phyloP scores from a whole-genome alignment of 2,113 vertebrate species.

The Formicarius rufipectus region DNA sequence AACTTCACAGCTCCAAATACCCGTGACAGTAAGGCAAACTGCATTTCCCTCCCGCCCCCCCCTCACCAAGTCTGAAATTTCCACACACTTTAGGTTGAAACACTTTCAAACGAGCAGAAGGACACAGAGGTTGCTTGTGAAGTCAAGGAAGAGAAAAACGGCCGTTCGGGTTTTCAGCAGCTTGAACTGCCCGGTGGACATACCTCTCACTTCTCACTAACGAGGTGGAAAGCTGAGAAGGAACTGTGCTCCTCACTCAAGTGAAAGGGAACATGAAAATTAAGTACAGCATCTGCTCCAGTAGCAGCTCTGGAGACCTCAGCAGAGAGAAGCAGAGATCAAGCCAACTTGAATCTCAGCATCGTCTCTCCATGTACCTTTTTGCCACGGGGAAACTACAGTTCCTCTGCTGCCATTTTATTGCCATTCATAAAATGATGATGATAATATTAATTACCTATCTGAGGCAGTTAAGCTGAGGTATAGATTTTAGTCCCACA shows the following conservation, averaged over 20 bases:
- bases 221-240: slow-evolving; percentile 33
- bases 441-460: slow-evolving; percentile 42
- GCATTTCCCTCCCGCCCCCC: too few species aligned
- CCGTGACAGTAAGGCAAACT: not conserved
- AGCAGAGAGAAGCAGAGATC: slow-evolving; percentile 21
- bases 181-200: slow-evolving; percentile 22
- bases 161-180: not conserved
- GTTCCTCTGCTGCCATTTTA: not conserved
- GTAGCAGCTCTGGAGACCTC: slow-evolving; percentile 3
- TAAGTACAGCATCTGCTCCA: slow-evolving; percentile 29
- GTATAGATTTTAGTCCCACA: slow-evolving; percentile 1
- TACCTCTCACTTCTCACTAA: slow-evolving; percentile 43
- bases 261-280: slow-evolving; percentile 53
- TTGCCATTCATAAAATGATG: not conserved
- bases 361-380: not conserved
- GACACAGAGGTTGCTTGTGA: not conserved
- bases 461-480: not conserved
- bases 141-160: slow-evolving; percentile 31
- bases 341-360: slow-evolving; percentile 33
- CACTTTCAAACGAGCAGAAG: not conserved
- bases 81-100: not conserved
- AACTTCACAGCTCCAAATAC: not conserved
- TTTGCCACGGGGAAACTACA: slow-evolving; percentile 15
- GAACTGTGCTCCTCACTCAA: slow-evolving; percentile 26
- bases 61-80: not conserved